Conservation (phyloP, 2,888 invertebrate genomes). For the Idaea dimidiata region DNA sequence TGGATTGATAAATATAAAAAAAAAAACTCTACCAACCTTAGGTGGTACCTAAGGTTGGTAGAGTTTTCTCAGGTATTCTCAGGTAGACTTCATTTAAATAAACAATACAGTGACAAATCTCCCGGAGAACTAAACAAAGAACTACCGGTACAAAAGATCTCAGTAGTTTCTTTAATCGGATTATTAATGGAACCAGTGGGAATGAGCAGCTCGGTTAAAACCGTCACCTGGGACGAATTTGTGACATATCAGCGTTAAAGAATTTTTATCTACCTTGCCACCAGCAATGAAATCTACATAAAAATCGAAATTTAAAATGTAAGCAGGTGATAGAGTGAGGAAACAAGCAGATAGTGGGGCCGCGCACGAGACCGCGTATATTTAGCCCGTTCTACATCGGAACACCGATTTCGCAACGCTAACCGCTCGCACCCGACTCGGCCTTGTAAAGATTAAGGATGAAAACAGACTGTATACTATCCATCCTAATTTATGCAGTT, state of each 20-base stretch:
- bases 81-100: no score
- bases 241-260: neutral
- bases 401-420: slow-evolving; percentile 58
- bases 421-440: slow-evolving; percentile 44
- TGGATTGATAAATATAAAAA: no score
- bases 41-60: no score
- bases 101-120: no score
- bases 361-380: slow-evolving; percentile 47
- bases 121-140: no score
- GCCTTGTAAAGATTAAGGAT: slow-evolving; percentile 43
- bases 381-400: slow-evolving; percentile 68
- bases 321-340: slow-evolving; percentile 38
- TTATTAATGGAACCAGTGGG: no score
- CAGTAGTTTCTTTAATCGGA: no score
- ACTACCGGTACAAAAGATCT: no score
- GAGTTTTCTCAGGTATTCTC: no score
- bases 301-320: slow-evolving; percentile 9
- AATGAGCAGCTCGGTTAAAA: no score
- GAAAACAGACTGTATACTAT: neutral
- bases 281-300: slow-evolving; percentile 1
- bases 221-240: no score
- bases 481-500: neutral
- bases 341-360: slow-evolving; percentile 34
- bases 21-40: no score
- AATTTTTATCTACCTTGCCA: neutral